Conservation (phyloP, 2,888 invertebrate genomes). For the Pristionchus fissidentatus region DNA sequence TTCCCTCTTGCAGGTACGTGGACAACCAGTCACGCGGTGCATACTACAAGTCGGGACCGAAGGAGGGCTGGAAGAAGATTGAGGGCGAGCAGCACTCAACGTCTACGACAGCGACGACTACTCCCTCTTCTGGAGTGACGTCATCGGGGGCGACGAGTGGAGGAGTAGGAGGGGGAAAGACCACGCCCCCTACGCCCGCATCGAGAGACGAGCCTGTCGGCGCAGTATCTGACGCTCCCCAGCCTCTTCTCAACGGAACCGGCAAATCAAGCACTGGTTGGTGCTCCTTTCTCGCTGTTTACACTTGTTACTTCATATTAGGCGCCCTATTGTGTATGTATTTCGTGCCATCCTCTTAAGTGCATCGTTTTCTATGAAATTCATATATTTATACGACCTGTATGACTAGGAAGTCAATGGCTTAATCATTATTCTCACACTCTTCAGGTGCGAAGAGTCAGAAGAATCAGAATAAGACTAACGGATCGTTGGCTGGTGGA, state of each 20-base stretch:
- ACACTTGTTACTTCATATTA: background rate
- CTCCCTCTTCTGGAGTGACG: slow-evolving; percentile 19
- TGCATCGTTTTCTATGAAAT: too few relatives aligned
- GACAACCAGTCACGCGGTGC: slow-evolving; percentile 41
- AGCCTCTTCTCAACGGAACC: slow-evolving; percentile 30
- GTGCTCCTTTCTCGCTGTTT: background rate
- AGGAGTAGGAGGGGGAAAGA: slow-evolving; percentile 30
- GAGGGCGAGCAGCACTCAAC: slow-evolving; percentile 46
- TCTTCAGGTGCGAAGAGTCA: background rate
- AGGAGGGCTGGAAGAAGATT: slow-evolving; percentile 33
- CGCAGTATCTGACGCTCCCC: slow-evolving; percentile 1
- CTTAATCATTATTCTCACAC: too few relatives aligned
- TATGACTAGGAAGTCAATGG: background rate
- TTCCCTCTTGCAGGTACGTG: slow-evolving; percentile 26
- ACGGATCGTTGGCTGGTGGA: slow-evolving; percentile 9
- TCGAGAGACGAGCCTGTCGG: background rate
- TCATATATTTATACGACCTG: too few relatives aligned
- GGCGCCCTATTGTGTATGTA: background rate
- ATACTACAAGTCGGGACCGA: slow-evolving; percentile 43
- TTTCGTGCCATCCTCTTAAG: too few relatives aligned
- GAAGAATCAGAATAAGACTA: background rate
- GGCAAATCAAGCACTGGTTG: background rate
- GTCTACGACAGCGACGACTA: background rate
- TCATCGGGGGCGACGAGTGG: slow-evolving; percentile 17
- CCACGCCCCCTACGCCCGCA: slow-evolving; percentile 37